Base-by-base conservation (phyloP, 2,888 invertebrate species). In the Lycaena phlaeas region DNA sequence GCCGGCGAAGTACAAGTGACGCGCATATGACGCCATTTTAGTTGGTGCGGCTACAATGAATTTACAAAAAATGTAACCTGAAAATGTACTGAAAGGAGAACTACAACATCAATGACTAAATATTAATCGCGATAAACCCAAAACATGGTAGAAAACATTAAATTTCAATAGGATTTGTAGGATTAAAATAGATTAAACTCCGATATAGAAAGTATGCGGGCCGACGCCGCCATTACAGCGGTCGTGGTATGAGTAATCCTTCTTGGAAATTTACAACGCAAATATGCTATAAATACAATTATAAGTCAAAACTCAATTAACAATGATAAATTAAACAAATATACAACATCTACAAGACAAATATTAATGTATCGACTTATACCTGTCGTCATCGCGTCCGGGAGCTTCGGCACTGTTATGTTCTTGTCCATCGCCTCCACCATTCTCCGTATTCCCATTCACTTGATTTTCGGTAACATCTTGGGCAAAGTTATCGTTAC, bases 381-480 rank as follows among this genome's bases (percentile, higher is more conserved):
- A 92, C 91, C 91, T 91, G 87, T 91, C 93, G 79, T 93, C 93
- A 85, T 92, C 92, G 68, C 92, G 90, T 65, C 90, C 90, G 45
- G 91, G 89, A 55, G 89, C 90, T 81, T 92, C 92, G 54, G 90
- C 90, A 75, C 89, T 89, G 57, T 90, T 90, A 76, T 90, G 89
- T 68, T 92, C 91, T 59, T 87, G 87, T 60, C 87, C 89, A 68
- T 89, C 91, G 57, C 89, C 90, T 54, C 88, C 87, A 64, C 88
- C 89, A 67, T 89, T 89, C 69, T 89, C 88, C 51, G 69, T 68
- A 65, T 82, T 85, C 59, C 85, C 85, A 72, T 87, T 87, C 66
- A 85, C 86, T 75, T 90, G 89, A 74, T 89, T 89, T 59, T 91
- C 90, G 63, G 88, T 88, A 61, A 91, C 89, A 68, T 91, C 91